Conservation (phyloP, 2,113 vertebrate species). For the Otolemur garnettii region DNA sequence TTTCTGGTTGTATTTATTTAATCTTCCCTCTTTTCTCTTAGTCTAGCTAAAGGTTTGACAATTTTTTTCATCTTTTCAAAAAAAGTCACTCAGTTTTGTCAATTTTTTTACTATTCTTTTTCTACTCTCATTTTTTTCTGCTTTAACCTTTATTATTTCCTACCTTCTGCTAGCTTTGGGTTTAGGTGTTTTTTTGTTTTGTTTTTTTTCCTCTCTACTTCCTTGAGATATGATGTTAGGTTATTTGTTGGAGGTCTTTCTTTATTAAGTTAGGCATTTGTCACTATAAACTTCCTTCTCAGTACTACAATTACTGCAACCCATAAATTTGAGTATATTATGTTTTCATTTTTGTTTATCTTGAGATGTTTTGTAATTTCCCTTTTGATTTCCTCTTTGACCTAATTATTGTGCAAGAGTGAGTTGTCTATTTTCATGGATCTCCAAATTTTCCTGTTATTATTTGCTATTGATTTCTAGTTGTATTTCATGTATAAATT, state of each 20-base stretch:
- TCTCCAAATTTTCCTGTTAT: neutral
- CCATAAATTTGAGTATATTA: neutral
- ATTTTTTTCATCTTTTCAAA: neutral
- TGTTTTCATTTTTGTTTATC: neutral
- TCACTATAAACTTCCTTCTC: neutral
- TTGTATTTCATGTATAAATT: neutral
- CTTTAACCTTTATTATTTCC: too few species aligned
- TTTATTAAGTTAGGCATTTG: neutral
- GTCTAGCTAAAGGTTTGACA: neutral
- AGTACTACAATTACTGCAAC: neutral
- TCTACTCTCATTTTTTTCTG: neutral
- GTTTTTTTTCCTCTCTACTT: neutral
- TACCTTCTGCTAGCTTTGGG: neutral
- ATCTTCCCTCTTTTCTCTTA: neutral
- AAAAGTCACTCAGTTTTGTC: neutral
- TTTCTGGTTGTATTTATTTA: neutral
- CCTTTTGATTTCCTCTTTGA: neutral
- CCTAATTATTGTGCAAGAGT: neutral
- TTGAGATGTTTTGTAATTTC: neutral
- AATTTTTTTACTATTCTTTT: neutral
- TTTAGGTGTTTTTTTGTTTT: neutral
- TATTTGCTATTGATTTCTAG: neutral
- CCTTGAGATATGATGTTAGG: neutral
- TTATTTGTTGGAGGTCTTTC: neutral
- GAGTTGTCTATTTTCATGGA: neutral